A percentile compares a stretch with the other conserved stretches of the same genome.
These are phyloP conservation scores for Drosophila pseudotakahashii DNA, from an alignment of 2,888 invertebrate genomes.

Conservation along the genomic window DNA sequence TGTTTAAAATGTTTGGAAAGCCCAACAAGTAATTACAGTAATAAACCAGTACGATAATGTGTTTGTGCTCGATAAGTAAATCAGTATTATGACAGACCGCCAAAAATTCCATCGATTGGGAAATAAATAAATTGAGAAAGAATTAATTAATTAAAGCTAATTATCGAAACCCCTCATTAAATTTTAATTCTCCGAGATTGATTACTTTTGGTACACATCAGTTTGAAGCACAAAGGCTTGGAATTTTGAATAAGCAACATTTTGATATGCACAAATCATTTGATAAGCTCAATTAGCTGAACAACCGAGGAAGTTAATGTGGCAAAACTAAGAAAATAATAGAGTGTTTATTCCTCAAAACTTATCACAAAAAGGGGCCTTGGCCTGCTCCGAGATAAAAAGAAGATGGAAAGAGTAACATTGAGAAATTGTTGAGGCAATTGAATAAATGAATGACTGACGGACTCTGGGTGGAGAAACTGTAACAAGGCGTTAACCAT, in stretches of 20 bases:
- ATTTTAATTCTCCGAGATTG: not conserved
- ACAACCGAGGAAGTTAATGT: slow-evolving; percentile 21
- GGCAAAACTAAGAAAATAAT: slow-evolving; percentile 18
- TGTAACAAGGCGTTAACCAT: not conserved
- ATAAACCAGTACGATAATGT: slow-evolving; percentile 7
- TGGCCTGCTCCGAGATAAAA: slow-evolving; percentile 37
- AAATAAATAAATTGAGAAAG: not conserved
- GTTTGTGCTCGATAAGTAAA: not conserved
- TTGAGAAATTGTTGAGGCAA: slow-evolving; percentile 17
- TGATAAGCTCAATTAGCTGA: slow-evolving; percentile 5
- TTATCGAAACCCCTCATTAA: not conserved
- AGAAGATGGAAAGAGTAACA: slow-evolving; percentile 9
- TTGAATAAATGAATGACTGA: slow-evolving; percentile 13
- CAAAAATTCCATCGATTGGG: not conserved
- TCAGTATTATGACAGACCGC: not conserved
- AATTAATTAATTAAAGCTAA: not conserved
- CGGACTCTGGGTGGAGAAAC: slow-evolving; percentile 5
- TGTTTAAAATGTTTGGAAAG: not conserved
- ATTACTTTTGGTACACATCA: not conserved
- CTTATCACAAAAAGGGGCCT: slow-evolving; percentile 21
- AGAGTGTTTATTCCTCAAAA: not conserved
- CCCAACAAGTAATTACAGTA: slow-evolving; percentile 3
- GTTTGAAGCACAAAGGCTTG: not conserved
- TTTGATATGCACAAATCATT: not conserved
- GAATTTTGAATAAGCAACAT: not conserved